Evolutionary conservation across 2,113 vertebrate species (phyloP), one percentile per base, ranked within the genome.

Genomic region (Herpetotheres cachinnans): DNA sequence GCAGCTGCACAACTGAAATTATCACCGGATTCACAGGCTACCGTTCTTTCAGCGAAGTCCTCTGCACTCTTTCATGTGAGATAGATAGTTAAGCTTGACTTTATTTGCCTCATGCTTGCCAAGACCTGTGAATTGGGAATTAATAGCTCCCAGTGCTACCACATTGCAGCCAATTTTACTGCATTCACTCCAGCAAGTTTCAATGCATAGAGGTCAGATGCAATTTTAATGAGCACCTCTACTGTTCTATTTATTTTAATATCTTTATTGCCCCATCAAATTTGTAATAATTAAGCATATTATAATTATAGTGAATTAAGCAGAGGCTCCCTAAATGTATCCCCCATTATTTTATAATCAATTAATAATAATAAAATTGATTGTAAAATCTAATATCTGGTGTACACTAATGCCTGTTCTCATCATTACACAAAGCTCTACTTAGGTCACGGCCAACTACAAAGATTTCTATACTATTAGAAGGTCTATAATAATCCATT

Each of bases 331-430:
- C 71, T 92, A 97, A 93, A 94, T 62, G 61, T 12, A 97, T 86
- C 65, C 20, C 15, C 74, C 71, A 81, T 92, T 96, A 97, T 92
- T 97, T 96, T 94, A 96, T 94, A 97, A 97, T 96, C 91, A 96
- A 98, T 97, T 97, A 95, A 93, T 95, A 95, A 96, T 89, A 96
- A 97, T 95, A 96, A 96, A 95, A 92, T 83, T 81, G 95, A 97
- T 87, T 96, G 79, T 94, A 96, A 97, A 95, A 96, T 63, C 82
- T 93, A 94, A 50, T 82, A 49, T 65, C 95, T 93, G 47, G 83
- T 89, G 46, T 92, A 80, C 47, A 59, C 74, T 95, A 95, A 76
- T 73, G 87, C 54, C 89, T 95, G 30, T 16, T 95, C 83, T 49
- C 89, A 92, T 46, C 78, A 89, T 94, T 86, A 78, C 70, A 70